Conservation (phyloP, 92 coral and sea anemone species). For the Paragorgia papillata region DNA sequence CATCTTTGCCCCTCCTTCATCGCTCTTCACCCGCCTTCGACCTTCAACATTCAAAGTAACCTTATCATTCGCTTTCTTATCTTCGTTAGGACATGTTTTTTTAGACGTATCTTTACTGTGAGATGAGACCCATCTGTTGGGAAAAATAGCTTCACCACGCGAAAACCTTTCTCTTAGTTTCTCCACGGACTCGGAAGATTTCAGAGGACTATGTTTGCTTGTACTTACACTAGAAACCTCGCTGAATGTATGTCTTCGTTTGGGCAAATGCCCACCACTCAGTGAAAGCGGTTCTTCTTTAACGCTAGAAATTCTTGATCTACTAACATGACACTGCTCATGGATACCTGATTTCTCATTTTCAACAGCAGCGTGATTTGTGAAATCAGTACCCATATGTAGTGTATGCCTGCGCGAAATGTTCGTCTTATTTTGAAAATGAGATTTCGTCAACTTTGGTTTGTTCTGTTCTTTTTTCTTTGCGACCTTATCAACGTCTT, state of each 20-base stretch:
- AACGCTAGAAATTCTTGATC: background rate
- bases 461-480: background rate
- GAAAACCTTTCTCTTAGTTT: constrained; percentile 25
- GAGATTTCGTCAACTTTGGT: background rate
- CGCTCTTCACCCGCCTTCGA: constrained; percentile 4
- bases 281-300: background rate
- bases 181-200: background rate
- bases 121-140: background rate
- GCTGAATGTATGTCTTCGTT: constrained; percentile 18
- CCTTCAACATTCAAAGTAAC: background rate
- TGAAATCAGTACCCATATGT: background rate
- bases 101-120: background rate
- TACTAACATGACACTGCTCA: background rate
- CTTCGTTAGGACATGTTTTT: background rate
- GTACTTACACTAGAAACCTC: background rate
- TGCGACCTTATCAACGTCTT: background rate
- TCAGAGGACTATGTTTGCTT: background rate
- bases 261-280: background rate
- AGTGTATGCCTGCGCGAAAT: background rate
- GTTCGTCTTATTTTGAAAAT: background rate
- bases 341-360: background rate
- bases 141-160: background rate
- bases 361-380: background rate
- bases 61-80: background rate
- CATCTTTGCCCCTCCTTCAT: constrained; percentile 3